Base-by-base conservation (phyloP, 1,140 invertebrate genomes). In the Drosophila quadrilineata region DNA sequence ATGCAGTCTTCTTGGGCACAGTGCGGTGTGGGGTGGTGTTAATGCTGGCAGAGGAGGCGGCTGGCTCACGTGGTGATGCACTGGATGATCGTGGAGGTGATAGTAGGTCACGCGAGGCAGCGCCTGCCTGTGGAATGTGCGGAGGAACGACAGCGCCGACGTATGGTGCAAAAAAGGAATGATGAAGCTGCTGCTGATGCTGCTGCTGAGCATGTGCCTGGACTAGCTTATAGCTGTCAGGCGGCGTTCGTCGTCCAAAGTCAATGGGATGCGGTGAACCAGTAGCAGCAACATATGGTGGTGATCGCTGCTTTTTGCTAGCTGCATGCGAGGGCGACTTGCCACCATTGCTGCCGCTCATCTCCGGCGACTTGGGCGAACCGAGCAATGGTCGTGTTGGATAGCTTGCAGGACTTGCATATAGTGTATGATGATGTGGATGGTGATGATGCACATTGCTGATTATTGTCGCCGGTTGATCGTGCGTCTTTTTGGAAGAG, bases 1-100 rank as follows among this genome's bases (percentile, higher is more conserved):
- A 87, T 36, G 86, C 88, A 88, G 88, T 90, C 86, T 90, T 90
- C 60, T 89, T 90, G 65, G 89, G 89, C 67, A 90, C 88, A 36
- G 89, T 90, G 33, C 88, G 71, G 36, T 66, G 63, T 57, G 88
- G 86, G 22, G 88, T 84, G 6, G 6, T 31, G 2, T 21, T 45
- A 9, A 9, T 28, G 4, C 31, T 33, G 43, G 22, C 38, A 8
- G 9, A 40, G 24, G 70, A 57, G 33, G 41, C 71, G 10, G 36
- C 40, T 35, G 46, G 65, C 31, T 74, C 68, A 14, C 75, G 72
- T 16, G 86, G 82, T 24, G 82, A 88, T 19, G 77, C 82, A 17
- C 75, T 73, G 0, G 68, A 69, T 9, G 74, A 75, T 3, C 82
- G 87, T 6, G 85, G 73, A 14, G 72, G 75, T 5, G 87, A 76